Percentiles rank a stretch among this genome's conserved stretches.
These are phyloP conservation scores for Aulostomus chinensis DNA, from an alignment of 2,797 vertebrate species.

Conservation along the genomic window DNA sequence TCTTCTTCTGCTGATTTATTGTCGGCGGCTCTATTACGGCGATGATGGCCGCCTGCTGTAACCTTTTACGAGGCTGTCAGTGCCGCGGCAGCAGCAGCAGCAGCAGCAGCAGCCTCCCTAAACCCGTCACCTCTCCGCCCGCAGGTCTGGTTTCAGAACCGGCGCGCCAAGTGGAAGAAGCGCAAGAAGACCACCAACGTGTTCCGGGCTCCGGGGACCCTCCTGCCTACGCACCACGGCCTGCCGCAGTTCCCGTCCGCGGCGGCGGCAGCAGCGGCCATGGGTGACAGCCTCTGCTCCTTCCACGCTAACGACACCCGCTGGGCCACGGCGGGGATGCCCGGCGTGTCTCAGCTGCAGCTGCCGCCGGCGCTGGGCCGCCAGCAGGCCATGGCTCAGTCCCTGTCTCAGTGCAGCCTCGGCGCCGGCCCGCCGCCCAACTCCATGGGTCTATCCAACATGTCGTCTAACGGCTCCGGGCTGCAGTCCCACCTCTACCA, in stretches of 20 bases:
- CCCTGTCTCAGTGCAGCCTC: slow-evolving; percentile 94
- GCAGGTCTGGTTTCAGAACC: slow-evolving; percentile 98
- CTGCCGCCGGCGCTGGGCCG: slow-evolving; percentile 89
- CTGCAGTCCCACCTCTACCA: slow-evolving; percentile 97
- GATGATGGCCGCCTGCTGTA: slow-evolving; percentile 20
- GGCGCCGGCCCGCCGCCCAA: slow-evolving; percentile 89
- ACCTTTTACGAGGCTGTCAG: slow-evolving; percentile 23
- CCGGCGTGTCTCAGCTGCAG: slow-evolving; percentile 92
- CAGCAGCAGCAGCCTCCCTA: too few species aligned
- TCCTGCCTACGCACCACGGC: slow-evolving; percentile 90
- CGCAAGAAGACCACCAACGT: slow-evolving; percentile 99
- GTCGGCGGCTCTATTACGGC: background rate
- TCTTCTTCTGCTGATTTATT: slow-evolving; percentile 29
- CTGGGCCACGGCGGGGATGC: slow-evolving; percentile 92
- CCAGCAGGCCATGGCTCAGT: slow-evolving; percentile 95
- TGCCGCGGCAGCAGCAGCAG: too few species aligned
- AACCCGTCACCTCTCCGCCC: slow-evolving; percentile 52
- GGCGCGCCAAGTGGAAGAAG: slow-evolving; percentile 98
- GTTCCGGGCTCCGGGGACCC: slow-evolving; percentile 92
- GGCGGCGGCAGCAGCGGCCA: slow-evolving; percentile 88
- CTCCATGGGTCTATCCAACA: slow-evolving; percentile 94
- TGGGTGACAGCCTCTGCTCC: slow-evolving; percentile 95
- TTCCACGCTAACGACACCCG: slow-evolving; percentile 97
- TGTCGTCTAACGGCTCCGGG: slow-evolving; percentile 90
- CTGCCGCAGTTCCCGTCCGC: slow-evolving; percentile 86